A percentile compares a stretch with the other conserved stretches of the same genome.
phyloP scores from a whole-genome alignment of 1,140 invertebrate species.

The Zaprionus capensis region DNA sequence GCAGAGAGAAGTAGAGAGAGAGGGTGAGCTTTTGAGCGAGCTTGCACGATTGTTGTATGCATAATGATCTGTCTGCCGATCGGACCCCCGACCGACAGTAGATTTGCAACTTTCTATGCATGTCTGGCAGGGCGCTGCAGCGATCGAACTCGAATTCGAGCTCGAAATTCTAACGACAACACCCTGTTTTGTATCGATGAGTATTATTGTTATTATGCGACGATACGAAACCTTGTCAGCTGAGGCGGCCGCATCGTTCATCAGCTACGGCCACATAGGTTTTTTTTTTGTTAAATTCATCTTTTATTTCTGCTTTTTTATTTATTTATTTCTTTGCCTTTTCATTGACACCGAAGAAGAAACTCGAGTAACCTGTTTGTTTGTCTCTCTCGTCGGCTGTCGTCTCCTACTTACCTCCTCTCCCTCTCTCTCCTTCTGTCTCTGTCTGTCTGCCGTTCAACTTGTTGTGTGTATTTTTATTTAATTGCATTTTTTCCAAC shows the following conservation, averaged over 20 bases:
- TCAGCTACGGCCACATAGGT: constrained; percentile 20
- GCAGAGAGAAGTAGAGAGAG: constrained; percentile 18
- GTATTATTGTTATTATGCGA: background rate
- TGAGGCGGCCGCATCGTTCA: constrained; percentile 51
- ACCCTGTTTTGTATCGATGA: background rate
- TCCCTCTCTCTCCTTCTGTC: constrained; percentile 21
- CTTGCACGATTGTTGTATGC: constrained; percentile 46
- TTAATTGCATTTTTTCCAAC: constrained; percentile 50
- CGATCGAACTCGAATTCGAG: constrained; percentile 32
- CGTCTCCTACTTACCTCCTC: constrained; percentile 26
- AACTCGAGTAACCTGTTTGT: constrained; percentile 79
- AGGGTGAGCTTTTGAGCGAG: constrained; percentile 39
- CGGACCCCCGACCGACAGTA: constrained; percentile 27
- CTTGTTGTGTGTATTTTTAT: constrained; percentile 30
- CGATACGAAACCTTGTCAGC: constrained; percentile 40
- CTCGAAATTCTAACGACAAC: constrained; percentile 6
- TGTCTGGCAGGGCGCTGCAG: constrained; percentile 16
- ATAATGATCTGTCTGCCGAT: constrained; percentile 40
- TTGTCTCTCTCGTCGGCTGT: constrained; percentile 50
- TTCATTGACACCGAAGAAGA: constrained; percentile 79
- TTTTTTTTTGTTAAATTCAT: constrained; percentile 57
- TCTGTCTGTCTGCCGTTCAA: constrained; percentile 26
- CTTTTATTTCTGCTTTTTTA: constrained; percentile 47
- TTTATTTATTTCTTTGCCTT: constrained; percentile 44
- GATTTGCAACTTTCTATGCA: constrained; percentile 67